A percentile compares a stretch with the other conserved stretches of the same genome.
These are phyloP conservation scores for Heteromyza rotundicornis DNA, from an alignment of 2,888 invertebrate species.

Conservation along the genomic window DNA sequence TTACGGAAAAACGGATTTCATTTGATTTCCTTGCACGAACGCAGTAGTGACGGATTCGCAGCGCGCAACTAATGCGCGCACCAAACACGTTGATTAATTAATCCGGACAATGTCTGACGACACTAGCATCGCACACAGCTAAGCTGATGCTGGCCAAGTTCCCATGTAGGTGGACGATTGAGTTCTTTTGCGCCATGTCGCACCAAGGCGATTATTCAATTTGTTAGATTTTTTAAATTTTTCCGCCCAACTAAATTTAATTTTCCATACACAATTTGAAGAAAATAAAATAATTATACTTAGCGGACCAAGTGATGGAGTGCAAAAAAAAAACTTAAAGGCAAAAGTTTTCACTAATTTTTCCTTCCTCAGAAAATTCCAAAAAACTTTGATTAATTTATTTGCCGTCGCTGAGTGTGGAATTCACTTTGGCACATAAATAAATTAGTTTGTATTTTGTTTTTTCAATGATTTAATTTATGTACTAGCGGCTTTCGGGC, in stretches of 20 bases:
- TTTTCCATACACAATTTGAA: too few species aligned
- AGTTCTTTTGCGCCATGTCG: too few species aligned
- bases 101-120: slow-evolving; percentile 43
- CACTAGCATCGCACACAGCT: slow-evolving; percentile 30
- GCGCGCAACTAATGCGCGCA: slow-evolving; percentile 27
- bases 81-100: slow-evolving; percentile 48
- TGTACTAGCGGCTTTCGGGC: slow-evolving; percentile 5
- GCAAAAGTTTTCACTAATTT: too few species aligned
- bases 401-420: slow-evolving; percentile 16
- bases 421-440: slow-evolving; percentile 13
- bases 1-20: slow-evolving; percentile 8
- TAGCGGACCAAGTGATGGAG: too few species aligned
- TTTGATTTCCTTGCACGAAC: too few species aligned
- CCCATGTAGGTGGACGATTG: too few species aligned
- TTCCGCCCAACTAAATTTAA: too few species aligned
- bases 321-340: too few species aligned
- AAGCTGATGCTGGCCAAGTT: slow-evolving; percentile 12
- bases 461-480: not conserved
- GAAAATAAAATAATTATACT: too few species aligned
- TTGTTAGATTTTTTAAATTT: too few species aligned
- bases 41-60: slow-evolving; percentile 25
- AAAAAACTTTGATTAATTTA: slow-evolving; percentile 23
- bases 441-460: slow-evolving; percentile 16
- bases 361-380: too few species aligned
- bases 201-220: too few species aligned